Percentiles rank a stretch among this genome's conserved stretches.
phyloP scores from a whole-genome alignment of 2,797 vertebrate species.

The Ispidina lecontei region DNA sequence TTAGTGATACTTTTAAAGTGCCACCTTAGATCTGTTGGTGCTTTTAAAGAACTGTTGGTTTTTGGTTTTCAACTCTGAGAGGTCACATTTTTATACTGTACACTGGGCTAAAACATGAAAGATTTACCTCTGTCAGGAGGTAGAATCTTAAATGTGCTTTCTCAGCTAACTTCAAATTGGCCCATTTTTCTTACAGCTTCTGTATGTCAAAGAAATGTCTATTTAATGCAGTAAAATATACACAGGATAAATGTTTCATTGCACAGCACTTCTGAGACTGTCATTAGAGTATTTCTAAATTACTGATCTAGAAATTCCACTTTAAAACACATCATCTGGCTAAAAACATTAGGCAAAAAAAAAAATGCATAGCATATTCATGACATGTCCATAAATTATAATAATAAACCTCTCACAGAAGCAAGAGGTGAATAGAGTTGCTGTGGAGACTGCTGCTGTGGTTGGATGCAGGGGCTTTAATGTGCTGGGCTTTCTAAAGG shows the following conservation, averaged over 20 bases:
- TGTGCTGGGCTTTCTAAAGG: neutral
- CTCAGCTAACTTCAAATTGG: neutral
- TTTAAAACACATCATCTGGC: neutral
- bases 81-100: neutral
- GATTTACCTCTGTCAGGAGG: neutral
- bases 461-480: neutral
- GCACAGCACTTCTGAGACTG: neutral
- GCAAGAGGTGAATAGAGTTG: neutral
- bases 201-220: neutral
- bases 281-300: constrained; percentile 7
- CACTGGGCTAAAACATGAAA: neutral
- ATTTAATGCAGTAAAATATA: neutral
- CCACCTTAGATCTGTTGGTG: neutral
- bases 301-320: neutral
- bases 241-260: neutral
- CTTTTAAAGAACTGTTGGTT: neutral
- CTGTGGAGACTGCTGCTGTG: neutral
- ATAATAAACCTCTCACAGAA: neutral
- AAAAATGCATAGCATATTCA: neutral
- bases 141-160: neutral
- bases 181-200: neutral
- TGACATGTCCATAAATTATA: neutral
- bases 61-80: neutral
- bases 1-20: neutral
- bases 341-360: neutral